A percentile compares a stretch with the other conserved stretches of the same genome.
These are phyloP conservation scores for Phasia obesa DNA, from an alignment of 2,888 invertebrate genomes.

Conservation along the genomic window DNA sequence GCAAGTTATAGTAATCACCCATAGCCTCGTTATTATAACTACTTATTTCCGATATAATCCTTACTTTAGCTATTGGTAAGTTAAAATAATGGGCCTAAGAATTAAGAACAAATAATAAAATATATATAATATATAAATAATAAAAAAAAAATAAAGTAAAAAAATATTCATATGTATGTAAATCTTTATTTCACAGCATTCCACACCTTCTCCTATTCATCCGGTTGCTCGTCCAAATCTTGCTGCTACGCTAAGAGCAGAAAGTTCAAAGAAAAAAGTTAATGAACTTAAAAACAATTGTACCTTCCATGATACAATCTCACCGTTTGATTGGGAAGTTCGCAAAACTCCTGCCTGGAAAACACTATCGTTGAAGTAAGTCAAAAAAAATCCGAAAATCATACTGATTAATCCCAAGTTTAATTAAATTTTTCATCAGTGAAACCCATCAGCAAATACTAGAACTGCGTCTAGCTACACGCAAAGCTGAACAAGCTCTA, in stretches of 20 bases:
- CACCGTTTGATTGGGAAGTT: constrained; percentile 81
- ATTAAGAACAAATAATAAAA: no score
- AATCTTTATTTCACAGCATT: constrained; percentile 48
- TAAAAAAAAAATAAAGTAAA: neutral
- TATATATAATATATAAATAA: no score
- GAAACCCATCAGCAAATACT: constrained; percentile 81
- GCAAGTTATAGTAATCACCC: no score
- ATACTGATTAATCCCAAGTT: neutral
- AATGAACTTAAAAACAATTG: constrained; percentile 78
- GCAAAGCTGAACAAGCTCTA: constrained; percentile 81
- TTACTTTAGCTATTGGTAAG: no score
- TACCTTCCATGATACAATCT: constrained; percentile 76
- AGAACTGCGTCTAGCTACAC: constrained; percentile 79
- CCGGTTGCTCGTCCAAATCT: constrained; percentile 81
- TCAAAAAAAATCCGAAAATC: neutral
- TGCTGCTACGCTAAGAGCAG: constrained; percentile 81
- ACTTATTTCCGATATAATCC: no score
- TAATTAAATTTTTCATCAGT: constrained; percentile 71
- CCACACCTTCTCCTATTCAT: constrained; percentile 79
- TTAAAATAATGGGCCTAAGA: no score
- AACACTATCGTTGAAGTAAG: constrained; percentile 79
- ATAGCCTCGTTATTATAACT: no score
- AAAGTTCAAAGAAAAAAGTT: constrained; percentile 79
- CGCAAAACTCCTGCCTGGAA: constrained; percentile 82
- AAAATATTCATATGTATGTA: no score